Evolutionary conservation across 2,113 vertebrate genomes (phyloP), one percentile per base, ranked within the genome.

Genomic region (Paracanthobrama guichenoti): DNA sequence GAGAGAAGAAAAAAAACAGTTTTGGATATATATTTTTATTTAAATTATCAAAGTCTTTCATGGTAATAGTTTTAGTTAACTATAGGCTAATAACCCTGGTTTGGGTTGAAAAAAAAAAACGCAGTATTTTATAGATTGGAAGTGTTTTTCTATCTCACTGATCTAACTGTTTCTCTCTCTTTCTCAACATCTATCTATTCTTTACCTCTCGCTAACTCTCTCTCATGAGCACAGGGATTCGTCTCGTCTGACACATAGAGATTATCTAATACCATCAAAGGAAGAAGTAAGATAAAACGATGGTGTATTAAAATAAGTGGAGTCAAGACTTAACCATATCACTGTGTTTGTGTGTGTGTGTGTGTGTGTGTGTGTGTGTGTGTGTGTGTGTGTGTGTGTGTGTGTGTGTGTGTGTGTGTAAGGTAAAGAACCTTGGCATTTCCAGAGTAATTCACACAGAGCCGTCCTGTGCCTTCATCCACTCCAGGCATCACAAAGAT

Each of bases 231-330:
- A 90, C 88, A 84, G 89, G 90, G 92, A 91, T 91, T 92, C 39
- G 87, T 88, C 91, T 91, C 88, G 89, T 92, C 90, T 93, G 93
- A 94, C 93, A 93, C 86, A 81, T 91, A 92, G 93, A 93, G 92
- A 94, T 94, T 93, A 92, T 93, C 94, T 94, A 94, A 94, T 93
- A 92, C 92, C 93, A 94, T 94, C 93, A 94, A 94, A 94, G 93
- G 91, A 85, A 87, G 91, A 92, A 89, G 67, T 85, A 88, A 90
- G 88, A 88, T 91, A 85, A 89, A 92, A 88, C 88, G 72, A 87
- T 87, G 85, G 81, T 35, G 46, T 85, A 57, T 79, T 82, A 57
- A 72, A 87, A 85, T 81, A 74, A 64, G 62, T 76, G 67, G 60
- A 81, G 77, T 69, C 46, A 53, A 35, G 66, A 39, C 50, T 89